Evolutionary conservation across 2,888 invertebrate genomes (phyloP).

Genomic region (Campoplex capitator): DNA sequence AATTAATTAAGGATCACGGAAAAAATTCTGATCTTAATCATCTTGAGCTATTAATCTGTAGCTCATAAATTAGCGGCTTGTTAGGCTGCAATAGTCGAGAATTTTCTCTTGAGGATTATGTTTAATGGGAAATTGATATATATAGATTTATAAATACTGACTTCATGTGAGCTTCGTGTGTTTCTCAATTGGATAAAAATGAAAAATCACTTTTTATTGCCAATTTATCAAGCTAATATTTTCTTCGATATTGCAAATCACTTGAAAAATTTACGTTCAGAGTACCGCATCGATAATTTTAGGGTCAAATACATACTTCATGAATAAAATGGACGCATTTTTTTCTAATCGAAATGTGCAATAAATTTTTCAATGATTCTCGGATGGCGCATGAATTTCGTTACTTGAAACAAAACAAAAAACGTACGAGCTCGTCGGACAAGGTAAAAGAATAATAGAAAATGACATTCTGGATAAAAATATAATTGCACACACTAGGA

Average conservation of each 20-base stretch:
- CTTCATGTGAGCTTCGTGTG: background rate
- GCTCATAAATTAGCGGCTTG: constrained; percentile 45
- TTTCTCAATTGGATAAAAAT: background rate
- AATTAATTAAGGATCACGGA: constrained; percentile 44
- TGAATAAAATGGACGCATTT: background rate
- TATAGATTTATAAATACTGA: background rate
- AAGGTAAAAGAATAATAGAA: background rate
- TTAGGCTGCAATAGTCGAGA: constrained; percentile 24
- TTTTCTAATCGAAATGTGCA: background rate
- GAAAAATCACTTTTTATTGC: background rate
- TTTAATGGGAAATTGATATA: background rate
- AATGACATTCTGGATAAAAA: background rate
- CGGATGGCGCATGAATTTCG: background rate
- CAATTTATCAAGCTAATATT: background rate
- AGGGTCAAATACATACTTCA: background rate
- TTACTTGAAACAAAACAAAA: background rate
- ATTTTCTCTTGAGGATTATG: background rate
- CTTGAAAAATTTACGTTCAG: background rate
- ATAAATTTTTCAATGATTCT: background rate
- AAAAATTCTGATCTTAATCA: constrained; percentile 35
- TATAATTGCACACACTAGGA: background rate
- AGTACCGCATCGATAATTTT: background rate
- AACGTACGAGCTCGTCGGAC: background rate
- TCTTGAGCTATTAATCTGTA: constrained; percentile 41
- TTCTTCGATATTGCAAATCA: background rate